phyloP scores from a whole-genome alignment of 2,113 vertebrate species.

The Bubalus kerabau region DNA sequence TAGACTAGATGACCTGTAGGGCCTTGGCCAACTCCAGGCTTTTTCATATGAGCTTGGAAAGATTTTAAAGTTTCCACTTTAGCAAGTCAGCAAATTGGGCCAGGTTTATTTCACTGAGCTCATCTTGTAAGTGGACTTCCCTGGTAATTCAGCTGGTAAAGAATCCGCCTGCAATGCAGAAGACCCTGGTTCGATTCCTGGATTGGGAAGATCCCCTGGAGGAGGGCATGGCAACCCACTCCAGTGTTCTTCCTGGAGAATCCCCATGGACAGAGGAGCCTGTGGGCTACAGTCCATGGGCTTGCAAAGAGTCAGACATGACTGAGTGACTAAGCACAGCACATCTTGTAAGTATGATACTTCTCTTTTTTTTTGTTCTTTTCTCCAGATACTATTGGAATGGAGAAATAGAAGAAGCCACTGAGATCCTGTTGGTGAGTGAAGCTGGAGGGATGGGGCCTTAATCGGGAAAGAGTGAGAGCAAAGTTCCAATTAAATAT shows the following conservation, averaged over 20 bases:
- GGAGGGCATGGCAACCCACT: neutral
- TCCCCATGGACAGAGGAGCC: too few relatives aligned
- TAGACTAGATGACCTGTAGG: neutral
- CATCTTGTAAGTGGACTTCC: neutral
- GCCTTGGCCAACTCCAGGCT: neutral
- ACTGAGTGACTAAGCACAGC: neutral
- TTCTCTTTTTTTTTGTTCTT: slow-evolving; percentile 2
- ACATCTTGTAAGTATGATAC: neutral
- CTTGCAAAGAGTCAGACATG: neutral
- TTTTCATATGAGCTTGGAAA: neutral
- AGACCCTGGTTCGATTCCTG: neutral
- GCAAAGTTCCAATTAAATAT: neutral
- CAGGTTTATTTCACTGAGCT: neutral
- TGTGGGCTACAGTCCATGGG: neutral
- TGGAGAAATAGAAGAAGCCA: slow-evolving; percentile 87
- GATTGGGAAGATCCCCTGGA: neutral
- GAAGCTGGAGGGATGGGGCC: neutral
- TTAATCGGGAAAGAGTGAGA: neutral
- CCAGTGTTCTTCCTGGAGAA: too few relatives aligned
- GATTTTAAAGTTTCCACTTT: neutral
- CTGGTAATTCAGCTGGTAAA: neutral
- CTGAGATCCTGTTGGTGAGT: slow-evolving; percentile 88
- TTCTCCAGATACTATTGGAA: slow-evolving; percentile 89
- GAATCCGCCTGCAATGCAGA: neutral
- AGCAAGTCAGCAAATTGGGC: neutral